These are phyloP conservation scores for Borostomias antarcticus DNA, from an alignment of 2,797 vertebrate genomes.

Conservation along the genomic window DNA sequence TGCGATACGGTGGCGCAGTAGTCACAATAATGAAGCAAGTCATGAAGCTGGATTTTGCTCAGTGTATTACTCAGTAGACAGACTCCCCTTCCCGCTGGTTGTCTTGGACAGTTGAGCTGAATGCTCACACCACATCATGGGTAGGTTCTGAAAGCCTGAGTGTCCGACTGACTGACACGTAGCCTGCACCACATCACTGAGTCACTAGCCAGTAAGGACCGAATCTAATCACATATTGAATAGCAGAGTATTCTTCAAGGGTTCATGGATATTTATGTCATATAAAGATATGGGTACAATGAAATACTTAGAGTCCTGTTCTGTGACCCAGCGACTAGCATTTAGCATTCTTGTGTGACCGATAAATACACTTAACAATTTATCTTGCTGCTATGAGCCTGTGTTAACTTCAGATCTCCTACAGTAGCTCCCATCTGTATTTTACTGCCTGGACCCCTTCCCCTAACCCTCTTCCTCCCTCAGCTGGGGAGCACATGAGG, in stretches of 20 bases:
- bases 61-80: constrained; percentile 41
- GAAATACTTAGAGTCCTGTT: not conserved
- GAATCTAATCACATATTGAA: too few species aligned
- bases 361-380: constrained; percentile 17
- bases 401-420: not conserved
- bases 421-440: not conserved
- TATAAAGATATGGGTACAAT: too few species aligned
- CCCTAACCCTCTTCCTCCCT: not conserved
- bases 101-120: constrained; percentile 25
- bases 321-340: not conserved
- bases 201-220: constrained; percentile 4
- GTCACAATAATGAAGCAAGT: constrained; percentile 5
- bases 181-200: constrained; percentile 31
- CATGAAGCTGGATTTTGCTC: constrained; percentile 18
- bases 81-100: constrained; percentile 58
- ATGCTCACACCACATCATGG: constrained; percentile 21
- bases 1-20: too few species aligned
- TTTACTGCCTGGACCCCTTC: not conserved
- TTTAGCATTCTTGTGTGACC: not conserved
- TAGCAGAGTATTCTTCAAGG: too few species aligned
- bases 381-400: not conserved
- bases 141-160: constrained; percentile 7
- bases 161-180: constrained; percentile 35
- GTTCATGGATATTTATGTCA: too few species aligned
- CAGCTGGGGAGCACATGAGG: constrained; percentile 5